A percentile compares a stretch with the other conserved stretches of the same genome.
Conservation (phyloP, 1,140 invertebrate genomes). For the Heliothis subflexa region DNA sequence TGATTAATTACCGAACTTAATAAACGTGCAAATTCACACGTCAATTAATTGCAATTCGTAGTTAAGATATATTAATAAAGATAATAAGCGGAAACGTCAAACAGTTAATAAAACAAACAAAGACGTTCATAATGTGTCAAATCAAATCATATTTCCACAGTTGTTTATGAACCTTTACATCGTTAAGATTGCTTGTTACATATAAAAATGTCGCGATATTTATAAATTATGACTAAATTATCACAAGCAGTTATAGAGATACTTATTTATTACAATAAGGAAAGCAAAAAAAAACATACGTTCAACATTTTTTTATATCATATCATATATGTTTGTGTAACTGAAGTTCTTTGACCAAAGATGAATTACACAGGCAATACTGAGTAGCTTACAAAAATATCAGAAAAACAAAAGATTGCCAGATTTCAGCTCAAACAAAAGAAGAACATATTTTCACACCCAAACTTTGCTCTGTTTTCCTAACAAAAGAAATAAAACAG, state of each 20-base stretch:
- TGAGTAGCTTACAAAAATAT: no score
- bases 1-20: not conserved
- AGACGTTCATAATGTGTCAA: constrained; percentile 8
- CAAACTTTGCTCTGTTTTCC: not conserved
- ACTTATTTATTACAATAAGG: no score
- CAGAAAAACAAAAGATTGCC: no score
- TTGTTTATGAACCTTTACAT: not conserved
- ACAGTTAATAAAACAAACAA: constrained; percentile 10
- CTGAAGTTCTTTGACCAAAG: no score
- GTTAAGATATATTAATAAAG: constrained; percentile 9
- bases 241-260: no score
- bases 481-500: not conserved
- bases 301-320: no score
- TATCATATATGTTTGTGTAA: no score
- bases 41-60: not conserved
- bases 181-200: not conserved
- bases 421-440: no score
- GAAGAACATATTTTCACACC: not conserved
- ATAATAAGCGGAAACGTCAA: constrained; percentile 12
- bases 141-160: not conserved
- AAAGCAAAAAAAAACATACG: no score
- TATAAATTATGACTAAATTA: no score
- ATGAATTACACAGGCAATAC: no score
- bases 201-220: not conserved
- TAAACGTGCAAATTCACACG: not conserved